phyloP scores from a whole-genome alignment of 2,888 invertebrate species.

The Ferrisia virgata region DNA sequence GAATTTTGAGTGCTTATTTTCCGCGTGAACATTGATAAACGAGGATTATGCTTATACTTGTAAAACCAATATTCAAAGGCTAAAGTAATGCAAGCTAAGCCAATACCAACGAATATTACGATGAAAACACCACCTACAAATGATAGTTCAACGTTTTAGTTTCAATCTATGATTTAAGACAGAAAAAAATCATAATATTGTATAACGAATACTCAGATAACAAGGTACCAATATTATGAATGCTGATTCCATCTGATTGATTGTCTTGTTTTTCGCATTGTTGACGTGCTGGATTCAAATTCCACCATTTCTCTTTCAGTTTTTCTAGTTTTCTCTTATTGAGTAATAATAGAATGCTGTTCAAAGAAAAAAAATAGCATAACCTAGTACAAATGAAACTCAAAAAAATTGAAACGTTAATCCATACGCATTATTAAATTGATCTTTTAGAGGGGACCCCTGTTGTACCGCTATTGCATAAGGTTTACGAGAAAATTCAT shows the following conservation, averaged over 20 bases:
- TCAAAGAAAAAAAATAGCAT: conserved; percentile 25
- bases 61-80: conserved; percentile 95
- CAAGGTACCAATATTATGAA: conserved; percentile 81
- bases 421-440: conserved; percentile 90
- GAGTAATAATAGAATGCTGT: conserved; percentile 84
- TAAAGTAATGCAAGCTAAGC: conserved; percentile 83
- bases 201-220: not conserved
- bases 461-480: conserved; percentile 97
- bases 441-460: conserved; percentile 88
- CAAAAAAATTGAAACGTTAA: not conserved
- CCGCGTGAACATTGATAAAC: conserved; percentile 36
- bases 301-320: conserved; percentile 96
- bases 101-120: conserved; percentile 93
- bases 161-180: not conserved
- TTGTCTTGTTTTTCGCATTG: conserved; percentile 84
- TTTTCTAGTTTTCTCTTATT: conserved; percentile 90
- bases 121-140: conserved; percentile 80
- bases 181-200: not conserved
- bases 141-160: not conserved
- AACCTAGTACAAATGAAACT: not conserved
- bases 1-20: conserved; percentile 41
- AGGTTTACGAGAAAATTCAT: conserved; percentile 95
- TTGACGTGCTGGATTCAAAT: conserved; percentile 72
- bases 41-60: conserved; percentile 60
- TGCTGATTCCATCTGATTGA: conserved; percentile 94